Percentiles rank a stretch among this genome's conserved stretches.
phyloP scores from a whole-genome alignment of 1,140 invertebrate genomes.

The Formica selysi region DNA sequence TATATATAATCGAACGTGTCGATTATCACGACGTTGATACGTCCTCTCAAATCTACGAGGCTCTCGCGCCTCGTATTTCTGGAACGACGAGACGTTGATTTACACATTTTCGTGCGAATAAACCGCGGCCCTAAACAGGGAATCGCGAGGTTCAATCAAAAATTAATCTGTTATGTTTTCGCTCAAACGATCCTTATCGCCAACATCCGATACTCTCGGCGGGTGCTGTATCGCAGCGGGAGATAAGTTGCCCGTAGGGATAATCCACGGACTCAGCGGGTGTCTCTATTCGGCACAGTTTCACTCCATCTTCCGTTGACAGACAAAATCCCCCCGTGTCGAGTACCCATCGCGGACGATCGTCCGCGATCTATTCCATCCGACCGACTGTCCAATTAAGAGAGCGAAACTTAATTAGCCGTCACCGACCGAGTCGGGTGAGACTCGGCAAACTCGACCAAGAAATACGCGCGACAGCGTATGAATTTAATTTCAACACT shows the following conservation, averaged over 20 bases:
- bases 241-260: constrained; percentile 75
- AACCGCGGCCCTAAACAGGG: too few species aligned
- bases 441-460: not conserved
- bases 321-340: constrained; percentile 83
- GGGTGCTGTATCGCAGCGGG: constrained; percentile 65
- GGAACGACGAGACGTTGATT: not conserved
- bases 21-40: not conserved
- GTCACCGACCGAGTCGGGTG: constrained; percentile 39
- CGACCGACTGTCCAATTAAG: constrained; percentile 83
- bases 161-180: constrained; percentile 59
- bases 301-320: constrained; percentile 87
- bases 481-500: constrained; percentile 21
- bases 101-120: not conserved
- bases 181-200: constrained; percentile 60
- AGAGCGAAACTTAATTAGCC: constrained; percentile 84
- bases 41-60: not conserved
- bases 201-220: constrained; percentile 25
- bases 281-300: constrained; percentile 84
- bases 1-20: constrained; percentile 20
- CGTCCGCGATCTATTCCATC: constrained; percentile 77
- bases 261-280: constrained; percentile 84
- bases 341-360: constrained; percentile 56
- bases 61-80: not conserved
- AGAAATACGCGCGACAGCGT: constrained; percentile 20
- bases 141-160: constrained; percentile 35